Conservation (phyloP, 2,888 invertebrate genomes). For the Pyrocoelia pectoralis region DNA sequence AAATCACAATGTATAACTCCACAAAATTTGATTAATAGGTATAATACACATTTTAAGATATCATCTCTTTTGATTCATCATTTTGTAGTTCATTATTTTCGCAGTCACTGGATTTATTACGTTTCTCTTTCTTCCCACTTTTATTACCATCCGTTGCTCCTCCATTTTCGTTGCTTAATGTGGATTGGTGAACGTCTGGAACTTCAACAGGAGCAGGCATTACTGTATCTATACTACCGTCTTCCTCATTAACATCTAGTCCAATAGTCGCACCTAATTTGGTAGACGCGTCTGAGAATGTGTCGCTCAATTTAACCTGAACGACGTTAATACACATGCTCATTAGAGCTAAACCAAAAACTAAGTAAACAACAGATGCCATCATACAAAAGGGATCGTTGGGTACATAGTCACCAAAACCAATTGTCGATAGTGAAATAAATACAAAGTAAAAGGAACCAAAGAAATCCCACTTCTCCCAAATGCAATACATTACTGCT, state of each 20-base stretch:
- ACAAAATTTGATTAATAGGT: neutral
- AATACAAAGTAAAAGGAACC: conserved; percentile 97
- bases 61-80: conserved; percentile 17
- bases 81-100: neutral
- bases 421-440: conserved; percentile 96
- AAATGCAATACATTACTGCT: conserved; percentile 77
- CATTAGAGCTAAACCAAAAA: conserved; percentile 93
- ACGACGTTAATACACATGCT: conserved; percentile 98
- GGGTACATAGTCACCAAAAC: conserved; percentile 93
- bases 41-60: conserved; percentile 10
- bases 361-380: conserved; percentile 89
- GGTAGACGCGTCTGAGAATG: conserved; percentile 83
- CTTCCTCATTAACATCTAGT: conserved; percentile 75
- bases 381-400: conserved; percentile 83
- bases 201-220: conserved; percentile 51
- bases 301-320: conserved; percentile 81
- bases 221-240: conserved; percentile 58
- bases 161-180: neutral
- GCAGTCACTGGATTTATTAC: conserved; percentile 17
- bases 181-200: conserved; percentile 45
- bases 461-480: conserved; percentile 90
- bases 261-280: conserved; percentile 88
- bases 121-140: conserved; percentile 4
- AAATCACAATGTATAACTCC: neutral
- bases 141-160: neutral